Evolutionary conservation across 1,140 invertebrate species (phyloP), one percentile per base, ranked within the genome.

Genomic region (Rhynchophorus ferrugineus): DNA sequence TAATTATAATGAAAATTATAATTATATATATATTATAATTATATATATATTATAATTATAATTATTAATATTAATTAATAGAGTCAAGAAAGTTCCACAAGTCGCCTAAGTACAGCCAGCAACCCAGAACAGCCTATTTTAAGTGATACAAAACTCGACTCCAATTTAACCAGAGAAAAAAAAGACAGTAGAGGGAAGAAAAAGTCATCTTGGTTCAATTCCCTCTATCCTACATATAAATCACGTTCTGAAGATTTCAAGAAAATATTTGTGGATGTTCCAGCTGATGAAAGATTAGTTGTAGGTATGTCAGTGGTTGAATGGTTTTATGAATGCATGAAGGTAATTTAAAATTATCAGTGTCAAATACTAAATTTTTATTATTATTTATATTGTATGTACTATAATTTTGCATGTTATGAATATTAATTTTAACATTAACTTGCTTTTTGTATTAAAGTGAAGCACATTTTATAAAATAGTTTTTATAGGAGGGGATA

Each of bases 221-320:
- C 85, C 69, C 81, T 92, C 33, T 93, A 91, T 73, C 90, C 91
- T 21, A 93, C 89, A 1, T 96, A 95, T 67, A 95, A 95, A 73
- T 91, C 89, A 39, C 78, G 88, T 56, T 90, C 85, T 29, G 89
- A 91, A 60, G 91, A 95, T 71, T 95, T 95, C 68, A 92, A 89
- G 66, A 80, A 85, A 67, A 81, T 93, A 57, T 96, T 96, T 70
- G 93, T 92, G 71, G 89, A 93, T 50, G 78, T 95, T 42, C 91
- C 92, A 16, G 78, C 83, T 61, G 89, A 92, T 65, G 92, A 97
- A 71, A 77, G 91, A 61, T 78, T 97, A 51, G 84, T 97, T 69
- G 91, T 95, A 63, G 92, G 91, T 94, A 69, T 80, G 84, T 50
- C 11, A 44, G 29, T 11, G 16, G n/a, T n/a, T 48, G 5, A 8